Evolutionary conservation across 2,113 vertebrate genomes (phyloP), one percentile per base, ranked within the genome.

Genomic region (Pollimyrus isidori): DNA sequence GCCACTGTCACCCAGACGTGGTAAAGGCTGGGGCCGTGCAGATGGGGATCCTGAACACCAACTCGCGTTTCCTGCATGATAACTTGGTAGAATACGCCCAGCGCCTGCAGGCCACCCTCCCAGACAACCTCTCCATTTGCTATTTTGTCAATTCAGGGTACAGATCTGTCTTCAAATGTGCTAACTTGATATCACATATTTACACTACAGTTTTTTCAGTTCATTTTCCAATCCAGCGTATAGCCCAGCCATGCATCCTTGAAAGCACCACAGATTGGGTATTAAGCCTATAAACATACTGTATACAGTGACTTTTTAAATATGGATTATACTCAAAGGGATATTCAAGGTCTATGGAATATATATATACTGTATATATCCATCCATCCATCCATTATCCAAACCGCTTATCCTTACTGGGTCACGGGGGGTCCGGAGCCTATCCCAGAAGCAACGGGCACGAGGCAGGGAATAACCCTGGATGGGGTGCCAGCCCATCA

Each of bases 61-160:
- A 99, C 92, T 97, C 97, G 0, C 96, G 98, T 9, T 99, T 99
- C 94, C 93, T 99, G 49, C 98, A 99, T 0, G 98, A 99, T 95
- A 98, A 97, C 94, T 96, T 99, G 0, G 97, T 98, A 0, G 94
- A 97, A 83, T 99, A 98, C 0, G 98, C 98, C 0, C 96, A 97
- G 90, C 95, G 95, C 30, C 96, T 99, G 10, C 96, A 96, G 17
- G 96, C 96, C 39, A 99, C 97, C 0, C 95, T 99, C 62, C 98
- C 98, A 0, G 95, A 96, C 88, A 94, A 94, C 83, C 97, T 99
- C 56, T 97, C 96, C 0, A 96, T 99, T 85, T 99, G 97, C 95
- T 99, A 99, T 93, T 99, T 99, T 89, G 98, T 98, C 86, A 99
- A 99, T 91, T 99, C 98, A 0, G 98, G 98, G 98, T 99, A 96